Conservation (phyloP, 2,113 vertebrate genomes). For the Tupaia chinensis region DNA sequence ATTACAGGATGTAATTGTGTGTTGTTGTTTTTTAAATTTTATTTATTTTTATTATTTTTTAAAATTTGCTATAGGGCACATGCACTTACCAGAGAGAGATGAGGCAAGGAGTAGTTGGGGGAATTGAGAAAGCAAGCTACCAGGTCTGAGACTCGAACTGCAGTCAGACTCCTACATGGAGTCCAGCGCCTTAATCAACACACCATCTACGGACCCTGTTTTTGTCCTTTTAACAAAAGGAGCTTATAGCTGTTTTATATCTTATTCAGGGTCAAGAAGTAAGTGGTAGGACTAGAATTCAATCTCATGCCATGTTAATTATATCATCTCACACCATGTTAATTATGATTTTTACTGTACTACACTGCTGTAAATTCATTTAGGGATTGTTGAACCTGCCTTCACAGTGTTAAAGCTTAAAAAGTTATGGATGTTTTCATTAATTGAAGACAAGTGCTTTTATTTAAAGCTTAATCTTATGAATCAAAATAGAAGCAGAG, state of each 20-base stretch:
- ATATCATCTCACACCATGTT: neutral
- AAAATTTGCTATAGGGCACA: no score
- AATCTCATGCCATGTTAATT: neutral
- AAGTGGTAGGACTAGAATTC: neutral
- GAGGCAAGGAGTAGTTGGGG: no score
- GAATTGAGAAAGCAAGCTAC: no score
- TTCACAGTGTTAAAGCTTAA: neutral
- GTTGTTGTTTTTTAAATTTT: neutral
- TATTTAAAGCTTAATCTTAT: neutral
- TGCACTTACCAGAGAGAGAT: no score
- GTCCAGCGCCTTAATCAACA: no score
- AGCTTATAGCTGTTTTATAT: neutral
- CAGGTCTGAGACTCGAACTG: no score
- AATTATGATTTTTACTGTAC: neutral
- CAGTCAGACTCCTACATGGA: no score
- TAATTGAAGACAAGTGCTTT: neutral
- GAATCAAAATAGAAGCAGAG: slow-evolving; percentile 39
- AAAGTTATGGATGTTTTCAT: neutral
- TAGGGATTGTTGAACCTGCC: neutral
- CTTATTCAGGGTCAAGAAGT: neutral
- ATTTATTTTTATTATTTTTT: no score
- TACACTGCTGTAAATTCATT: neutral
- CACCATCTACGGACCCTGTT: no score
- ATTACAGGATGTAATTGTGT: neutral
- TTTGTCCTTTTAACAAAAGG: neutral